phyloP scores from a whole-genome alignment of 2,113 vertebrate genomes.

The Tiliqua scincoides region DNA sequence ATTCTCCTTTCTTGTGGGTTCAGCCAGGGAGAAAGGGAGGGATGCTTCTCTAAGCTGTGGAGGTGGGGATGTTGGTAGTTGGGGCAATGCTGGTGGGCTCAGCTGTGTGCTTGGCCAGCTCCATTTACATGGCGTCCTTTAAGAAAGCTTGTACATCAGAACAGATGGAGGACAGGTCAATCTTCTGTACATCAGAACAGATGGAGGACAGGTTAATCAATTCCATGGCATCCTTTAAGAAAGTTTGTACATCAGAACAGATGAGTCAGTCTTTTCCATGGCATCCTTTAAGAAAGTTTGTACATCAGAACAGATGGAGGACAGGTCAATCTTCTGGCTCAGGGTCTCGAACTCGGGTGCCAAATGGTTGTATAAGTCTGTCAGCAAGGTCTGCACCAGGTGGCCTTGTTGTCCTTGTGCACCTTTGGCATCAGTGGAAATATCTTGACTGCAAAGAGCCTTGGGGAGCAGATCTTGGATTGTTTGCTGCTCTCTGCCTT shows the following conservation, averaged over 20 bases:
- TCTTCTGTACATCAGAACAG: no score
- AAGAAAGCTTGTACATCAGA: neutral
- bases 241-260: neutral
- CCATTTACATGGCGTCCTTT: conserved; percentile 18
- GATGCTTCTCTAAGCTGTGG: neutral
- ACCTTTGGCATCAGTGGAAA: conserved; percentile 16
- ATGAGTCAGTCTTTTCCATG: conserved; percentile 1
- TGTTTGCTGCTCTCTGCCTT: neutral
- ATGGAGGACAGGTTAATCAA: no score
- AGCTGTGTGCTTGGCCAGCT: conserved; percentile 9
- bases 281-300: conserved; percentile 5
- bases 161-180: neutral
- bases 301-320: neutral
- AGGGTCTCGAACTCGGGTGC: neutral
- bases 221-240: conserved; percentile 17
- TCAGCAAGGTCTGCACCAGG: conserved; percentile 9
- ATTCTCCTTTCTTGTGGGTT: neutral
- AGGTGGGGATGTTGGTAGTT: neutral
- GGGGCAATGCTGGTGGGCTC: neutral
- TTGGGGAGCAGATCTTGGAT: neutral
- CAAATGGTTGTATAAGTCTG: conserved; percentile 2
- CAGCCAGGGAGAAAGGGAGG: neutral
- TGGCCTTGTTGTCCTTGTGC: conserved; percentile 14
- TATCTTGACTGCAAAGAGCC: neutral
- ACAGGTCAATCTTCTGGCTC: neutral